Evolutionary conservation across 2,113 vertebrate genomes (phyloP), one percentile per base, ranked within the genome.

Genomic region (Arizona elegans): DNA sequence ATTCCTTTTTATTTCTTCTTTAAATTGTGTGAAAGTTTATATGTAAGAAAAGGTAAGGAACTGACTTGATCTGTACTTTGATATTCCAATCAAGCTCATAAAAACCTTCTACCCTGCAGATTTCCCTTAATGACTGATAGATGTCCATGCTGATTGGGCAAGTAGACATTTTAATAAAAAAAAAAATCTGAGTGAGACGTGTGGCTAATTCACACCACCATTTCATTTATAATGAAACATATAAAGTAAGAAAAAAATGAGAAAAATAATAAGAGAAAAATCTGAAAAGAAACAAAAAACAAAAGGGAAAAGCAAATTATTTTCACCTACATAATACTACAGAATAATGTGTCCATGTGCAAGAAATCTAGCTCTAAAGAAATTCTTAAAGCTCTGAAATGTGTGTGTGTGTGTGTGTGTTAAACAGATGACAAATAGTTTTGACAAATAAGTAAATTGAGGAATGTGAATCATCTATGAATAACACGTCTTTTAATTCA

Each of bases 1-100:
- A 95, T 85, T 96, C 93, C 91, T 91, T 97, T 92, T 94, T 95
- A 86, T 58, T 93, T 91, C 92, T 92, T 81, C 87, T 92, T 96
- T 62, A 54, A 92, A 94, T 95, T 81, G 1, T 94, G 86, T 87
- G 94, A 95, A 95, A 95, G 92, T 55, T 96, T 96, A 93, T 94
- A 26, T 94, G 95, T 87, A 93, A 87, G 8, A n/a, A 87, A 43
- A 58, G 11, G 58, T 29, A 21, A 43, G 8, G 75, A 62, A 62
- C 8, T 13, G 17, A 91, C 47, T 91, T 33, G 70, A 11, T n/a
- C 19, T 53, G 33, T 53, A 33, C 21, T 19, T 53, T 23, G 43
- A 47, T 89, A 43, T 38, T 81, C 33, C 75, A 43, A 81, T 81
- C 33, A 81, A 3, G n/a, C 33, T 43, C 15, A 38, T 43, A 43